Base-by-base conservation (phyloP, 2,888 invertebrate genomes). In the Stictocephala bisonia region DNA sequence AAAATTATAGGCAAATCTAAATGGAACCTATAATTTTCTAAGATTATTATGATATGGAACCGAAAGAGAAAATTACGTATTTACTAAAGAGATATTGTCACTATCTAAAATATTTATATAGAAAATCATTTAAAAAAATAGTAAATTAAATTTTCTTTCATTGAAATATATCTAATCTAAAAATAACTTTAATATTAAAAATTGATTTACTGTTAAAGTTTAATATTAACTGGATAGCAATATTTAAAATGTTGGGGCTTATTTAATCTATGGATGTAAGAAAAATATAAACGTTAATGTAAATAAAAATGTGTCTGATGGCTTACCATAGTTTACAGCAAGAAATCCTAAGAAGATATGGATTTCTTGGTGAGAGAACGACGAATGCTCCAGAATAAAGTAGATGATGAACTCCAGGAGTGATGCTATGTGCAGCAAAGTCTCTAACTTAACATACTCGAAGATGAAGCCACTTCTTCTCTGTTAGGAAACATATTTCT, bases 391-490 rank as follows among this genome's bases (percentile, higher is more conserved):
- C n/a, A 64, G 27, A 13, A 64, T 24, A 4, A 64, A 27, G n/a
- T 64, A 64, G 22, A 64, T 3, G 24, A 41, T 24, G 27, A 64
- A 64, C 24, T 64, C 64, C 41, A 64, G 26, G n/a, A 64, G 64
- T 4, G 64, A 44, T 1, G 64, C 64, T 15, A 64, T 40, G 27
- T 64, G 64, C 4, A 64, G 64, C 1, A 64, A 27, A 15, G 64
- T 64, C 18, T 64, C 64, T n/a, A 64, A 18, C 27, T 64, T 64
- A 1, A 64, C 44, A 35, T 64, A 64, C 64, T 64, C 64, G 3
- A 64, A 18, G 6, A 64, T 27, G 27, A 44, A 64, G 13, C 22
- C 41, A 13, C 64, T 64, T 18, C 27, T 41, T 18, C 27, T 64
- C 64, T 64, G 64, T 31, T 11, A 31, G 35, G 35, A 31, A 31